These are phyloP conservation scores for Eucera pruinosa DNA, from an alignment of 2,888 invertebrate genomes.

Conservation along the genomic window DNA sequence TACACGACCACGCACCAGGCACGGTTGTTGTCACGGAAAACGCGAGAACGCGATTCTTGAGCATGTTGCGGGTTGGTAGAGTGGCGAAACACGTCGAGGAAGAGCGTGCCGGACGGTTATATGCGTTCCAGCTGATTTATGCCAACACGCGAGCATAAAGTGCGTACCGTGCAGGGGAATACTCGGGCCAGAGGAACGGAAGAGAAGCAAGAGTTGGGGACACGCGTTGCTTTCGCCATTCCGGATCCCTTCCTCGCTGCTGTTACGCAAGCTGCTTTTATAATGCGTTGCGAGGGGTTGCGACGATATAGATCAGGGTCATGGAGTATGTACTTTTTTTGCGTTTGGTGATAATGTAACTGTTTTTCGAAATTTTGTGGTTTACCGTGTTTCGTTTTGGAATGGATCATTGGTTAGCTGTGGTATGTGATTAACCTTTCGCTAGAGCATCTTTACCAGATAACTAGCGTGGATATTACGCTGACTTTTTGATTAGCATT, in stretches of 20 bases:
- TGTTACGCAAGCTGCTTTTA: conserved; percentile 5
- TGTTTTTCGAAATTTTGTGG: too few species aligned
- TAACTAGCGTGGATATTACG: too few species aligned
- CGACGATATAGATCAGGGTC: conserved; percentile 7
- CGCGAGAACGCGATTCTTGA: conserved; percentile 11
- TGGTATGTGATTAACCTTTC: too few species aligned
- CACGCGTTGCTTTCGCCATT: conserved; percentile 34
- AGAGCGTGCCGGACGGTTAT: conserved; percentile 72
- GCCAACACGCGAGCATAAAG: conserved; percentile 76
- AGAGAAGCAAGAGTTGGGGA: conserved; percentile 31
- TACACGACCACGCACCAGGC: conserved; percentile 13
- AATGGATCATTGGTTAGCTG: too few species aligned
- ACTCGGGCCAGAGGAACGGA: conserved; percentile 57
- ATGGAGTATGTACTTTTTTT: background rate
- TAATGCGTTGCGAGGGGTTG: conserved; percentile 12
- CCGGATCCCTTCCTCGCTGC: background rate
- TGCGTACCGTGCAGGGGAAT: conserved; percentile 69
- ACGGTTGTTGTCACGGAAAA: conserved; percentile 18
- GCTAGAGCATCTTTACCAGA: too few species aligned
- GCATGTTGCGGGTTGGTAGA: conserved; percentile 14
- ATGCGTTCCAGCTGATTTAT: conserved; percentile 75
- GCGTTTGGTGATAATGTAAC: too few species aligned
- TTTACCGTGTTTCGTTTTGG: too few species aligned
- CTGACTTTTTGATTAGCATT: too few species aligned
- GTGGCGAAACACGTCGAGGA: conserved; percentile 63